Conservation (phyloP, 2,113 vertebrate genomes). For the Seriola rivoliana region DNA sequence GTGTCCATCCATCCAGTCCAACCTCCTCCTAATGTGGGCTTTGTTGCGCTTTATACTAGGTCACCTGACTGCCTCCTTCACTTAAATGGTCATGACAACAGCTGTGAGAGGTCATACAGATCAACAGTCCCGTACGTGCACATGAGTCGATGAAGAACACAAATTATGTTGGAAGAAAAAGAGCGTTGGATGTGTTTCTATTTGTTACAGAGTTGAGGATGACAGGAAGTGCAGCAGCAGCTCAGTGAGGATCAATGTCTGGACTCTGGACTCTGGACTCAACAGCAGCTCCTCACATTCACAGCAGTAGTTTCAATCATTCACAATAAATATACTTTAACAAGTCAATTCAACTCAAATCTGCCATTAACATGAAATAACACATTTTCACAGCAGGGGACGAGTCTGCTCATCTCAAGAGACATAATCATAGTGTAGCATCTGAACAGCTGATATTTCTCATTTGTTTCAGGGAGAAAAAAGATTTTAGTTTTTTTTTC, state of each 20-base stretch:
- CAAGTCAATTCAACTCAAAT: neutral
- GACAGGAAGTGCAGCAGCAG: slow-evolving; percentile 81
- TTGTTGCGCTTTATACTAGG: too few species aligned
- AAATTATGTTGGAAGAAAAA: slow-evolving; percentile 15
- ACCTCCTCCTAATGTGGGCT: neutral
- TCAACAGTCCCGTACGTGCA: neutral
- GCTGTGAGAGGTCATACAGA: neutral
- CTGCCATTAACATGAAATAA: neutral
- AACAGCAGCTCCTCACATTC: slow-evolving; percentile 39
- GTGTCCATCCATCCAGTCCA: neutral
- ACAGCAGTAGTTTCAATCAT: slow-evolving; percentile 27
- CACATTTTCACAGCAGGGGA: neutral
- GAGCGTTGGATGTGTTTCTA: slow-evolving; percentile 70
- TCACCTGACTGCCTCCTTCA: neutral
- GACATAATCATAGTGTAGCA: neutral
- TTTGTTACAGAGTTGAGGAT: slow-evolving; percentile 85
- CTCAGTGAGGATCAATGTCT: slow-evolving; percentile 84
- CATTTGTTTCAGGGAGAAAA: neutral
- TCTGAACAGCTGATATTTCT: neutral
- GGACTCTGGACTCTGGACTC: neutral
- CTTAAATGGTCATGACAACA: neutral
- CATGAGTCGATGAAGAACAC: neutral
- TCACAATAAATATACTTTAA: neutral
- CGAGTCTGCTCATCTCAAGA: neutral
- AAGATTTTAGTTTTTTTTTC: too few species aligned